Conservation (phyloP, 2,797 vertebrate species). For the Gorsachius magnificus region DNA sequence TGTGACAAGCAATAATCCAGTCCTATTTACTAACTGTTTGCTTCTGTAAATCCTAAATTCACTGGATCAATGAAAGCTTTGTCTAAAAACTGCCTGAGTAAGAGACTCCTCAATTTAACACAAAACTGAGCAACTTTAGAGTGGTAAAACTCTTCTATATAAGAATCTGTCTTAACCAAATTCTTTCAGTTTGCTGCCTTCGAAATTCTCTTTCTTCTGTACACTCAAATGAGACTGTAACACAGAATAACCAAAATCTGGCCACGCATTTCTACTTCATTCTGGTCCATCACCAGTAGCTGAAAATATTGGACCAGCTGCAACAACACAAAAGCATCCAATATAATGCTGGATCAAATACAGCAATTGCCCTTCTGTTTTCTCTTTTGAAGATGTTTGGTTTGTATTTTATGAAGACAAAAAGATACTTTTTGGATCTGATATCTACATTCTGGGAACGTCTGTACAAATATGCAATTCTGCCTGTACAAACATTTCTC, state of each 20-base stretch:
- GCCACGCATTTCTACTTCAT: neutral
- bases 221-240: neutral
- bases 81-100: neutral
- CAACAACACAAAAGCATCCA: conserved; percentile 28
- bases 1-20: neutral
- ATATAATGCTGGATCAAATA: neutral
- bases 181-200: neutral
- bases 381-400: conserved; percentile 44
- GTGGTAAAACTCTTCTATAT: neutral
- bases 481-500: conserved; percentile 51
- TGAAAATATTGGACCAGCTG: conserved; percentile 25
- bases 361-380: conserved; percentile 17
- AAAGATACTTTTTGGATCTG: conserved; percentile 12
- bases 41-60: neutral
- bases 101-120: neutral
- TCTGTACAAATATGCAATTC: conserved; percentile 30
- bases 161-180: neutral
- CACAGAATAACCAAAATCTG: neutral
- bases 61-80: neutral
- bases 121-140: neutral
- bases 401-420: conserved; percentile 34
- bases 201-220: neutral
- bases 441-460: conserved; percentile 22
- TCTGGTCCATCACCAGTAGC: neutral
- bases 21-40: neutral